Evolutionary conservation across 2,113 vertebrate species (phyloP), one percentile per base, ranked within the genome.

Genomic region (Prunella himalayana): DNA sequence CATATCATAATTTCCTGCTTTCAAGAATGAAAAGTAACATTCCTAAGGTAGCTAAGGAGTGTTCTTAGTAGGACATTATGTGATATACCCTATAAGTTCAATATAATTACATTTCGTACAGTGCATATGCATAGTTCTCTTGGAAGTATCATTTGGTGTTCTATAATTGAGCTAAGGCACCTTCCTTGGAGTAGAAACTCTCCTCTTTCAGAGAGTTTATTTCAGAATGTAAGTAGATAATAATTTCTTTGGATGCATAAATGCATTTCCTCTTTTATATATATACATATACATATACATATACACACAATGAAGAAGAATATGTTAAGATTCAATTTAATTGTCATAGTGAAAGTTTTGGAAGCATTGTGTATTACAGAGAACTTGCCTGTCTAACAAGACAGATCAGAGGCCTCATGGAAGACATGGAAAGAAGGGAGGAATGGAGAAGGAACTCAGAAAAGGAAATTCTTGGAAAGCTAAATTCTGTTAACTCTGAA

Each of bases 401-500:
- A 73, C 98, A 99, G 97, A 93, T 98, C 35, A 72, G 70, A 83
- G 97, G 96, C 44, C 85, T 98, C 97, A 97, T 96, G 59, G 96
- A 97, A 75, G 97, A 98, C 61, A 81, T 98, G 64, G 97, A 97
- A 95, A 98, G 71, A 95, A 96, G 97, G 86, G 95, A 97, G 82
- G 97, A 98, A 4, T 31, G 90, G 71, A 96, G 94, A 42, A 97
- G 90, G 70, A 97, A 93, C 15, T 97, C 98, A 13, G 96, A 95
- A 76, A 97, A 98, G 83, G 96, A 95, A 60, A 92, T 98, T 97
- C 88, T 97, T 95, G 97, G 91, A 91, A 98, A 97, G 64, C 81
- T 98, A 61, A 96, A 98, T 57, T 97, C 96, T 77, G 76, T 98
- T 96, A 95, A 93, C 42, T 73, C 71, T 94, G 98, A 99, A 97